Evolutionary conservation across 2,888 invertebrate genomes (phyloP), one percentile per base, ranked within the genome.

Genomic region (Tethea ocularis): DNA sequence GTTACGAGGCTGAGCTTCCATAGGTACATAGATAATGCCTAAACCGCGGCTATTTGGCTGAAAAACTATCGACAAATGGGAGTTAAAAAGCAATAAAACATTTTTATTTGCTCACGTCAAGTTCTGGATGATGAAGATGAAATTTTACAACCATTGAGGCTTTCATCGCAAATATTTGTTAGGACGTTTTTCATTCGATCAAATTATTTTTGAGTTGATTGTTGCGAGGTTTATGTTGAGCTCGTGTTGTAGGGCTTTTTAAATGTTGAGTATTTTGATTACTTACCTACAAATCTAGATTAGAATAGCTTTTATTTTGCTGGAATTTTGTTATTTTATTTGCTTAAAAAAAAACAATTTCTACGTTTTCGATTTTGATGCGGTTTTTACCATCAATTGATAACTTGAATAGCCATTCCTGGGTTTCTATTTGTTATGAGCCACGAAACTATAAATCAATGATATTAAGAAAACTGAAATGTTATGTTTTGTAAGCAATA

Each of bases 131-230:
- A 78, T 82, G 75, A 77, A 80, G 75, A 75, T 68, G 71, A 78
- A 78, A 77, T 77, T 82, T 78, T 77, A 80, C 76, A 79, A 77
- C 76, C 80, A 76, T 80, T 76, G 74, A 75, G 73, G 75, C 75
- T 82, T 77, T 80, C 75, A 71, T 72, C 70, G 71, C 74, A 82
- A 82, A 84, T 83, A 82, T 84, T 83, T 80, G 74, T 66, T 75
- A 75, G 68, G 69, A 72, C 69, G 68, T 64, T 71, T 75, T 20
- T 66, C 63, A 69, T 78, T 74, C 68, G 67, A 76, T 80, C 71
- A 75, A 75, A 77, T 78, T 79, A 77, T 75, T 75, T 77, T 72
- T 66, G 67, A 75, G 76, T 77, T 72, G 70, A 75, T 73, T 66
- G 68, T 66, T 64, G 66, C 68, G 51, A 62, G 61, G 58, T 60